Evolutionary conservation across 1,140 invertebrate species (phyloP), one percentile per base, ranked within the genome.

Genomic region (Palaemon carinicauda): DNA sequence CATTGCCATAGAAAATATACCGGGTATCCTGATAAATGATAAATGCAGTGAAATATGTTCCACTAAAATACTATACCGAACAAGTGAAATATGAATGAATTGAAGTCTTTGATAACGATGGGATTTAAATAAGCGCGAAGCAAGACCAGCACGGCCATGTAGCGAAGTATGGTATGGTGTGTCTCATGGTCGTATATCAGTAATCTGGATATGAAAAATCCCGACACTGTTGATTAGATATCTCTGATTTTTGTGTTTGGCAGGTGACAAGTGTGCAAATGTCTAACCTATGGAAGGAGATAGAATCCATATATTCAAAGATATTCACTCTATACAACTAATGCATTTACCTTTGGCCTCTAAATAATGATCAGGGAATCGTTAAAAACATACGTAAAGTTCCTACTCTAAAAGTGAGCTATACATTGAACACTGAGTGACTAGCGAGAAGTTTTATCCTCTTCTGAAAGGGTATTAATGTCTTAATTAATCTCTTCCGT

Each of bases 371-470:
- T 80, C 52, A 60, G 29, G 56, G 31, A 56, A 80, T 33, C n/a
- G 53, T 33, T 80, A 19, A 80, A 80, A 80, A 29, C 27, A 80
- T 52, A 79, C 51, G 54, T 52, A 79, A 52, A 79, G 41, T 79
- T 50, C 53, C 33, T 80, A 9, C 73, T 86, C 53, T 80, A 77
- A 73, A 65, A 86, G 77, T 86, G 84, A 73, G 65, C 84, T 86
- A 86, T 71, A 86, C 84, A 86, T 73, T 74, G 77, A 86, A 86
- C 84, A 86, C 69, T 74, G 84, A 86, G 24, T 82, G 65, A 82
- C 69, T 82, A 82, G 51, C 60, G 69, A 54, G 69, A 21, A 56
- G 41, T 1, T 41, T 41, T 41, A 41, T 41, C 41, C 41, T 41
- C 41, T 41, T 41, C 41, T 41, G 41, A 41, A 41, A 41, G 41